Percentiles rank a stretch among this genome's conserved stretches.
phyloP scores from a whole-genome alignment of 2,797 vertebrate species.

The Neopelma chrysocephalum region DNA sequence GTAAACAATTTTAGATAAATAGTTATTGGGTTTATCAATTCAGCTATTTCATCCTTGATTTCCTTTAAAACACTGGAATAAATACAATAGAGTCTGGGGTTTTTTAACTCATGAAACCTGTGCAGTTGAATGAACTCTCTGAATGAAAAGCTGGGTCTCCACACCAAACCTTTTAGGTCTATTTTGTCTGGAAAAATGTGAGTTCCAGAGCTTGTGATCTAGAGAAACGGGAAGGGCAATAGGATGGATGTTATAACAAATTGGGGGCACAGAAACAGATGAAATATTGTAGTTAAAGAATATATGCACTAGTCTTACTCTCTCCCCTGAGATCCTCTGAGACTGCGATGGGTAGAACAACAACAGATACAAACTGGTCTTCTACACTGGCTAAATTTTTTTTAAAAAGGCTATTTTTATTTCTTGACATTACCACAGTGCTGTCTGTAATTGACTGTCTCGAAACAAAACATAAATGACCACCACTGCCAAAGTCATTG shows the following conservation, averaged over 20 bases:
- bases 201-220: background rate
- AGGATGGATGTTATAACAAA: background rate
- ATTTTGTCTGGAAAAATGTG: background rate
- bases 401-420: background rate
- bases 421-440: background rate
- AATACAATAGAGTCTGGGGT: rapidly evolving
- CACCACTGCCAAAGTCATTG: background rate
- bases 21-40: background rate
- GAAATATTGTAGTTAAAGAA: background rate
- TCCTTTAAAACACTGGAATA: background rate
- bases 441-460: background rate
- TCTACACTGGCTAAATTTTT: background rate
- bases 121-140: background rate
- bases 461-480: background rate
- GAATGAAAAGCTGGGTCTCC: background rate
- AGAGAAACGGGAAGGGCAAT: background rate
- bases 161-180: background rate
- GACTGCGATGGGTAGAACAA: background rate
- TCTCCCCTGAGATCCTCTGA: background rate
- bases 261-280: background rate
- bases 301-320: background rate
- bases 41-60: background rate
- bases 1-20: background rate
- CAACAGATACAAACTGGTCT: background rate
- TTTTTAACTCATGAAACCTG: background rate